A percentile compares a stretch with the other conserved stretches of the same genome.
phyloP scores from a whole-genome alignment of 2,797 vertebrate genomes.

The Synanceia verrucosa region DNA sequence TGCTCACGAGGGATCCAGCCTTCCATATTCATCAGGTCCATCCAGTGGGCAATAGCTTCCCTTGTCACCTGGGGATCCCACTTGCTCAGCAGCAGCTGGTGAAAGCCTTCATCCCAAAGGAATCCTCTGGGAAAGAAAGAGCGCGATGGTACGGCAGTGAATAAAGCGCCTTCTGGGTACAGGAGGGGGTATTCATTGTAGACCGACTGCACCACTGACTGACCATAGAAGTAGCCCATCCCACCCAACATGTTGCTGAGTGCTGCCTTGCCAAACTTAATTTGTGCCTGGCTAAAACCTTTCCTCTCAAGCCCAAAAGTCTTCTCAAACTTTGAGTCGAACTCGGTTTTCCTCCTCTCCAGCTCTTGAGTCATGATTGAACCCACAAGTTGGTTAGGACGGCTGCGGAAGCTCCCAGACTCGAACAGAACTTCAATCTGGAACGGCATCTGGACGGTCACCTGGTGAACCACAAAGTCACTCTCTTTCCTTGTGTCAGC shows the following conservation, averaged over 20 bases:
- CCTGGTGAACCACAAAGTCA: conserved; percentile 91
- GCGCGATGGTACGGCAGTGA: conserved; percentile 93
- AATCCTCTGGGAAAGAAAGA: conserved; percentile 97
- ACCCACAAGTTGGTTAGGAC: conserved; percentile 82
- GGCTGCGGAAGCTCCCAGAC: conserved; percentile 84
- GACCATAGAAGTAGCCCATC: conserved; percentile 94
- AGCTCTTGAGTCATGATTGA: conserved; percentile 81
- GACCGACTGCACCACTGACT: conserved; percentile 86
- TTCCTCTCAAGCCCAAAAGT: conserved; percentile 85
- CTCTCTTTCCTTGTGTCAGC: conserved; percentile 67
- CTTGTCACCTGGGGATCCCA: conserved; percentile 89
- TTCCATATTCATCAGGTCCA: conserved; percentile 92
- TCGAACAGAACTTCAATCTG: conserved; percentile 91
- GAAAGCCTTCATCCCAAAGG: conserved; percentile 98
- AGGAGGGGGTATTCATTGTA: conserved; percentile 81
- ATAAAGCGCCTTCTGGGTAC: conserved; percentile 84
- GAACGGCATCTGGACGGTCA: conserved; percentile 88
- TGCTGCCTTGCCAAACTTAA: conserved; percentile 87
- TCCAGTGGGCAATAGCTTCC: conserved; percentile 90
- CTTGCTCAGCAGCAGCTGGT: conserved; percentile 90
- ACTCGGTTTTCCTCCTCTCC: conserved; percentile 73
- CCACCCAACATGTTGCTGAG: conserved; percentile 94
- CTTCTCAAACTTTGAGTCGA: conserved; percentile 87
- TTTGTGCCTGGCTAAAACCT: conserved; percentile 77
- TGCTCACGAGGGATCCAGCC: conserved; percentile 98